Evolutionary conservation across 2,888 invertebrate genomes (phyloP).

Genomic region (Dascillus cervinus): DNA sequence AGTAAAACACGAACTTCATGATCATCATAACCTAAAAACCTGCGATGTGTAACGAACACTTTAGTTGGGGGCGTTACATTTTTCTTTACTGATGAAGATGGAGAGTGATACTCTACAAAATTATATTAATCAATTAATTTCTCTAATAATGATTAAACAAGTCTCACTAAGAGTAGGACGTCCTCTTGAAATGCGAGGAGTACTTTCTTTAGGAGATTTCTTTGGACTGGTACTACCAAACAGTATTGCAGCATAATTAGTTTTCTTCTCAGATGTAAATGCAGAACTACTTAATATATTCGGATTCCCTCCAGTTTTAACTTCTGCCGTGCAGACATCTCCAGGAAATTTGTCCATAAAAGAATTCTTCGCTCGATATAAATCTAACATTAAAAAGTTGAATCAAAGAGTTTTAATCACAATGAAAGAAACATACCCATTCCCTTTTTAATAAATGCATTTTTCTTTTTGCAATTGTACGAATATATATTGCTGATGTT

Average conservation of each 20-base stretch:
- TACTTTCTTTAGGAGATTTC: slow-evolving; percentile 33
- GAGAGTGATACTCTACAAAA: too few relatives aligned
- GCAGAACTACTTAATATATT: slow-evolving; percentile 58
- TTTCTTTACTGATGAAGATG: too few relatives aligned
- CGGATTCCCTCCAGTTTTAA: slow-evolving; percentile 60
- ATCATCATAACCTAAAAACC: slow-evolving; percentile 42
- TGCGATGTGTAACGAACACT: slow-evolving; percentile 45
- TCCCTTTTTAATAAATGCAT: slow-evolving; percentile 76
- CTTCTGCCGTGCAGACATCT: slow-evolving; percentile 69
- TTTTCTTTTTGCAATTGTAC: slow-evolving; percentile 69
- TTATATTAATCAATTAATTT: too few relatives aligned
- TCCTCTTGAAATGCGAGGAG: slow-evolving; percentile 13
- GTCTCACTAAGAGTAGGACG: slow-evolving; percentile 10
- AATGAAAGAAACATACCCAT: slow-evolving; percentile 53
- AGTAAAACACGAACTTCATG: slow-evolving; percentile 59
- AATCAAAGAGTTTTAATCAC: not conserved
- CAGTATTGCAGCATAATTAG: slow-evolving; percentile 44
- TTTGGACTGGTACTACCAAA: slow-evolving; percentile 45
- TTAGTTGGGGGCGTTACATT: too few relatives aligned
- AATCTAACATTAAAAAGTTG: slow-evolving; percentile 9
- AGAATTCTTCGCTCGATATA: slow-evolving; percentile 50
- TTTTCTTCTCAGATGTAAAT: slow-evolving; percentile 46
- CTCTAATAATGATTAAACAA: slow-evolving; percentile 1
- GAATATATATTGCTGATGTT: slow-evolving; percentile 63
- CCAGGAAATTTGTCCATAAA: slow-evolving; percentile 74